Evolutionary conservation across 2,888 invertebrate genomes (phyloP).

Genomic region (Pterostichus madidus): DNA sequence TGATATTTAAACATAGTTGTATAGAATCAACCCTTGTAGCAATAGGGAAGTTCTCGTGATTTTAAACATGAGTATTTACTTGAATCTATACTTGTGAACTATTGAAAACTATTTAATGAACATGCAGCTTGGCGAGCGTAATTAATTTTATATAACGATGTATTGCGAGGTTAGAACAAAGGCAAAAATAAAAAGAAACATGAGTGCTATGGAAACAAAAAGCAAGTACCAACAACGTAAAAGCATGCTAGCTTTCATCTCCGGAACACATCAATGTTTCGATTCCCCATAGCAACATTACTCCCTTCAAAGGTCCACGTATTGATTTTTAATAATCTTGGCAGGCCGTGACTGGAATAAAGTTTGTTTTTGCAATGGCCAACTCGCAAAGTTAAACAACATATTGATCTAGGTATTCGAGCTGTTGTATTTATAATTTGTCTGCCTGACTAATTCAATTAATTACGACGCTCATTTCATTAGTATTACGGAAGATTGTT

Average conservation of each 20-base stretch:
- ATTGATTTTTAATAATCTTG: slow-evolving; percentile 54
- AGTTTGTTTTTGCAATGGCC: slow-evolving; percentile 38
- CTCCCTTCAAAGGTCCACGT: slow-evolving; percentile 25
- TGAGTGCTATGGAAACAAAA: too few relatives aligned
- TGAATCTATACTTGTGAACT: too few relatives aligned
- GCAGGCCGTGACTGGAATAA: slow-evolving; percentile 44
- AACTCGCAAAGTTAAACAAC: slow-evolving; percentile 14
- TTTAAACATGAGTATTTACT: too few relatives aligned
- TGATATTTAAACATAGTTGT: too few relatives aligned
- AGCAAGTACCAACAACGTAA: too few relatives aligned
- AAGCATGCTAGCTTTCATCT: slow-evolving; percentile 3
- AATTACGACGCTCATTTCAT: slow-evolving; percentile 30
- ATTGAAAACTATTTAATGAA: too few relatives aligned
- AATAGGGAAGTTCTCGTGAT: too few relatives aligned
- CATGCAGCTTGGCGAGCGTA: too few relatives aligned
- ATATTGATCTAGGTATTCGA: slow-evolving; percentile 27
- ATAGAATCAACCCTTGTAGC: too few relatives aligned
- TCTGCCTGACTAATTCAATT: slow-evolving; percentile 32
- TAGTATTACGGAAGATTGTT: slow-evolving; percentile 28
- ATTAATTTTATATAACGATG: too few relatives aligned
- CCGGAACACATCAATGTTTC: slow-evolving; percentile 23
- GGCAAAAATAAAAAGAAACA: too few relatives aligned
- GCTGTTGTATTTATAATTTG: slow-evolving; percentile 44
- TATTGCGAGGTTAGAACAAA: too few relatives aligned
- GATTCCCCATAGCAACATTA: slow-evolving; percentile 24